Evolutionary conservation across 2,797 vertebrate species (phyloP).

Genomic region (Scomberomorus guttatus): DNA sequence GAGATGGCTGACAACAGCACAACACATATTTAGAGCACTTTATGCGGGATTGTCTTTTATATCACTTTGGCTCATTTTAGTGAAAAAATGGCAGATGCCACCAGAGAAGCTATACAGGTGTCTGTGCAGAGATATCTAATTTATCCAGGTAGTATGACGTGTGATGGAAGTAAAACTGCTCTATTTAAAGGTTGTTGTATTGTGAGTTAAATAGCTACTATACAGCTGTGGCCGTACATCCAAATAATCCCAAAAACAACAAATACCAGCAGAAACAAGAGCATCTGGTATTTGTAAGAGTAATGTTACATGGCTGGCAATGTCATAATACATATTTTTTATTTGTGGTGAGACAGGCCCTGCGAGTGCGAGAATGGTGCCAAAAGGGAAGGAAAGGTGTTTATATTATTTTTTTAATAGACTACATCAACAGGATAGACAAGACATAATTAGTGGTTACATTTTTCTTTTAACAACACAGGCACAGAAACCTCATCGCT

Average conservation of each 20-base stretch:
- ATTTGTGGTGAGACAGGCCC: not conserved
- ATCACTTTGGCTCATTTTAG: not conserved
- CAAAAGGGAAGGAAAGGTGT: not conserved
- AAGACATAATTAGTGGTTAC: not conserved
- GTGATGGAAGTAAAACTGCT: not conserved
- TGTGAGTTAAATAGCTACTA: not conserved
- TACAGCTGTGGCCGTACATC: not conserved
- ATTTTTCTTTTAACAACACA: not conserved
- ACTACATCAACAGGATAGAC: not conserved
- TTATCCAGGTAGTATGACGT: not conserved
- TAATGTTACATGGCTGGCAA: conserved; percentile 5
- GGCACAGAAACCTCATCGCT: not conserved
- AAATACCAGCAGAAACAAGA: conserved; percentile 8
- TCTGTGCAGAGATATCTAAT: not conserved
- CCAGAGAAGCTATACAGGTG: not conserved
- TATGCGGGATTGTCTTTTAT: conserved; percentile 6
- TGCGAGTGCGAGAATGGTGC: not conserved
- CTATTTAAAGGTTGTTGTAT: not conserved
- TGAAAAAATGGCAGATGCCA: not conserved
- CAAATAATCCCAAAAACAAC: conserved; percentile 6
- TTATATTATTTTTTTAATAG: not conserved
- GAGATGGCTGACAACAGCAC: conserved; percentile 17
- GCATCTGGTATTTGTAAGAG: no score
- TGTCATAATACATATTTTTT: not conserved
- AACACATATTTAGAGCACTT: conserved; percentile 7